These are phyloP conservation scores for Sapayoa aenigma DNA, from an alignment of 2,113 vertebrate species.

Conservation along the genomic window DNA sequence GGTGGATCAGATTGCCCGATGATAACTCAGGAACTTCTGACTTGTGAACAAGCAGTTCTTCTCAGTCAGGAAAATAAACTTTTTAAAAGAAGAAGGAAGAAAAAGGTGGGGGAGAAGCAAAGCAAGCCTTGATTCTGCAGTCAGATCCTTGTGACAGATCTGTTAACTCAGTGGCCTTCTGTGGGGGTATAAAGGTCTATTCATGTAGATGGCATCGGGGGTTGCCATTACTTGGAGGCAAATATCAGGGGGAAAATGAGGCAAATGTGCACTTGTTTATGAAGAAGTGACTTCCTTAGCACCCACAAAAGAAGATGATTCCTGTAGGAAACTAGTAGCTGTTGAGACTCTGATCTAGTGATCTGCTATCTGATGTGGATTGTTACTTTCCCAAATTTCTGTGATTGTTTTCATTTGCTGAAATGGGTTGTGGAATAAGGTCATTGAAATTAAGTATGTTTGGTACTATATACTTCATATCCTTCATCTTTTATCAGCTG, in stretches of 20 bases:
- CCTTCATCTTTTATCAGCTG: not conserved
- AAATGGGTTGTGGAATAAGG: not conserved
- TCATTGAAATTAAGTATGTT: not conserved
- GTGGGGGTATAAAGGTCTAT: slow-evolving; percentile 40
- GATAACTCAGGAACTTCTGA: not conserved
- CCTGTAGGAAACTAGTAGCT: not conserved
- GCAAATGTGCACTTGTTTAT: not conserved
- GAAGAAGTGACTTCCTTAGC: not conserved
- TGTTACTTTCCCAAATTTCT: not conserved
- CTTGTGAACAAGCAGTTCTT: slow-evolving; percentile 9
- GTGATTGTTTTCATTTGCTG: not conserved
- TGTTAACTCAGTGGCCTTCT: slow-evolving; percentile 37
- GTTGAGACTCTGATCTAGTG: not conserved
- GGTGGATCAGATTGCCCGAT: slow-evolving; percentile 32
- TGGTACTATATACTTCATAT: not conserved
- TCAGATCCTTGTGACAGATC: not conserved
- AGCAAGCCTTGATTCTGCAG: slow-evolving; percentile 44
- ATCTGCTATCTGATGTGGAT: not conserved
- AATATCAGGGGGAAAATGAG: not conserved
- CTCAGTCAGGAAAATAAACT: slow-evolving; percentile 7
- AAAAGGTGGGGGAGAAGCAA: slow-evolving; percentile 13
- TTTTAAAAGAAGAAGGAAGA: not conserved
- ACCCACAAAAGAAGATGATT: not conserved
- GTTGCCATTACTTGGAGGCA: not conserved
- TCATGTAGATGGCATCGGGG: not conserved